These are phyloP conservation scores for Apodemus speciosus DNA, from an alignment of 2,113 vertebrate genomes.

Conservation along the genomic window DNA sequence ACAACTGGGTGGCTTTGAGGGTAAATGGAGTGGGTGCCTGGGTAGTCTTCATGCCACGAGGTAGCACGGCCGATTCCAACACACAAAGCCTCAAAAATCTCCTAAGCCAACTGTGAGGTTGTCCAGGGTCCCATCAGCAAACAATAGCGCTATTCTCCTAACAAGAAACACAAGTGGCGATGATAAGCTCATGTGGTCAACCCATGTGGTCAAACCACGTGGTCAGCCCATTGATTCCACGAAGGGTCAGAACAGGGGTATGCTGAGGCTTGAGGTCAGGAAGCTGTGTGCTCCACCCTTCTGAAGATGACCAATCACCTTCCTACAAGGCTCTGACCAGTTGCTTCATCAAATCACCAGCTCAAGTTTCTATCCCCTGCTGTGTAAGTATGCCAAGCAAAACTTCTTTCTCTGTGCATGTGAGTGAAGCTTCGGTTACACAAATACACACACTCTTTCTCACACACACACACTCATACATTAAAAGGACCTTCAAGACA, in stretches of 20 bases:
- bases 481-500: not conserved
- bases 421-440: not conserved
- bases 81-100: not conserved
- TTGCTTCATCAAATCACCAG: too few relatives aligned
- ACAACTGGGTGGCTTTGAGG: not conserved
- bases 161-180: fast-evolving
- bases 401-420: not conserved
- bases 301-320: fast-evolving
- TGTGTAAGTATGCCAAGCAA: not conserved
- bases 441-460: not conserved
- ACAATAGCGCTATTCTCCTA: not conserved
- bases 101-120: not conserved
- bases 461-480: not conserved
- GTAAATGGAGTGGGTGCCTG: fast-evolving
- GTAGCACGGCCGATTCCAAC: fast-evolving
- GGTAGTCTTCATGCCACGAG: not conserved
- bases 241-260: not conserved
- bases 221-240: not conserved
- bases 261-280: not conserved
- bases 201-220: not conserved
- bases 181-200: not conserved
- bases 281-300: fast-evolving
- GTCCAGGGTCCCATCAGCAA: not conserved
- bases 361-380: fast-evolving
- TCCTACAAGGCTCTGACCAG: too few relatives aligned